Evolutionary conservation across 2,113 vertebrate species (phyloP), one percentile per base, ranked within the genome.

Genomic region (Leptocoma aspasia): DNA sequence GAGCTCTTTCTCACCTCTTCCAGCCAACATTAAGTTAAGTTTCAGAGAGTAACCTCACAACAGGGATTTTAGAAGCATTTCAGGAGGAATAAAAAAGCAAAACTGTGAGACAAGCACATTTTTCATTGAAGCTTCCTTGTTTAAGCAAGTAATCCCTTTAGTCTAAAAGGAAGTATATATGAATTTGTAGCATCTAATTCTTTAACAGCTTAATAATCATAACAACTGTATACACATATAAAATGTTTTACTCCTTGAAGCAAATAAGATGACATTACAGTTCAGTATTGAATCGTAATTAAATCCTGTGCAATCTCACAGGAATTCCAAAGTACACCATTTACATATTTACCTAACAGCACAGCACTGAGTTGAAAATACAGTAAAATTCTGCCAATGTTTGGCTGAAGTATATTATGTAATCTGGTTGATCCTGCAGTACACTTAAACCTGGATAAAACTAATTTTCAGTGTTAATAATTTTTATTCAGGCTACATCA

Each of bases 51-150:
- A 77, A 37, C 27, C 52, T 10, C 16, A 35, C 1, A 53, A 26
- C 9, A 24, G 13, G 59, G 16, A 33, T 76, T 71, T 82, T 27
- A 65, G 30, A 77, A 64, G 9, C 19, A 64, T 87, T 69, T 54
- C 5, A 13, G 0, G 1, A 42, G 3, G 7, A 15, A 42, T 45
- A n/a, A 52, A 86, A 79, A 11, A n/a, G 6, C 2, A 68, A 42
- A 80, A 30, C 12, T 42, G 4, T 31, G 6, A 31, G 10, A 44
- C 2, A 14, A 0, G 2, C 2, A 33, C 11, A 11, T 30, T 54
- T 79, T 85, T 75, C 13, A 39, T 15, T 75, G 12, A 59, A 52
- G 6, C 63, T 21, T 30, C 5, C 2, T 3, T 59, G 2, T 50
- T 54, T 39, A 44, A 56, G 30, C 3, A 76, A 68, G 30, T 52